These are phyloP conservation scores for Zootermopsis nevadensis DNA, from an alignment of 2,888 invertebrate genomes.

Conservation along the genomic window DNA sequence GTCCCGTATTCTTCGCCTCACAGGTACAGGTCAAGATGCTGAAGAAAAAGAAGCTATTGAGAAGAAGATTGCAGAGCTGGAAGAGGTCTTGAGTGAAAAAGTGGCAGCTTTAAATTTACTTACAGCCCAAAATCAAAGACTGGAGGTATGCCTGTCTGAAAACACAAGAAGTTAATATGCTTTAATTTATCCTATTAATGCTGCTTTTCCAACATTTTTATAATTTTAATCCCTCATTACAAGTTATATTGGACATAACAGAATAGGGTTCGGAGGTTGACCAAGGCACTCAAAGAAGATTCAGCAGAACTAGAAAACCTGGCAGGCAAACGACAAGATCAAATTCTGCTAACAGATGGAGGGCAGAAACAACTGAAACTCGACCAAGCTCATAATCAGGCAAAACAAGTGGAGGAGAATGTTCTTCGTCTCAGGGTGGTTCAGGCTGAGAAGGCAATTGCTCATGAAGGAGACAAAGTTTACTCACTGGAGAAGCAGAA, in stretches of 20 bases:
- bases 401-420: constrained; percentile 59
- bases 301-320: constrained; percentile 43
- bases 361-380: constrained; percentile 68
- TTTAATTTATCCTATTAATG: too few species aligned
- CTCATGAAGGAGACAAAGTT: constrained; percentile 72
- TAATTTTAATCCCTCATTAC: too few species aligned
- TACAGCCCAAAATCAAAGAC: constrained; percentile 50
- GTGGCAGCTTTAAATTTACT: constrained; percentile 49
- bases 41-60: constrained; percentile 48
- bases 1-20: constrained; percentile 47
- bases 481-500: constrained; percentile 75
- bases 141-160: constrained; percentile 48
- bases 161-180: too few species aligned
- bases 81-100: constrained; percentile 48
- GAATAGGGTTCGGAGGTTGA: constrained; percentile 50
- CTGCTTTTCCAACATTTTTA: too few species aligned
- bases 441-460: constrained; percentile 74
- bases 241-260: not conserved
- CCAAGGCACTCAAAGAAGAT: constrained; percentile 37
- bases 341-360: constrained; percentile 69
- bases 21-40: constrained; percentile 42
- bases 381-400: constrained; percentile 65
- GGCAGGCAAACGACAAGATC: constrained; percentile 68
- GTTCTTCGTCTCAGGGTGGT: constrained; percentile 72
- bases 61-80: constrained; percentile 50